Evolutionary conservation across 2,113 vertebrate genomes (phyloP).

Genomic region (Nothoprocta pentlandii): DNA sequence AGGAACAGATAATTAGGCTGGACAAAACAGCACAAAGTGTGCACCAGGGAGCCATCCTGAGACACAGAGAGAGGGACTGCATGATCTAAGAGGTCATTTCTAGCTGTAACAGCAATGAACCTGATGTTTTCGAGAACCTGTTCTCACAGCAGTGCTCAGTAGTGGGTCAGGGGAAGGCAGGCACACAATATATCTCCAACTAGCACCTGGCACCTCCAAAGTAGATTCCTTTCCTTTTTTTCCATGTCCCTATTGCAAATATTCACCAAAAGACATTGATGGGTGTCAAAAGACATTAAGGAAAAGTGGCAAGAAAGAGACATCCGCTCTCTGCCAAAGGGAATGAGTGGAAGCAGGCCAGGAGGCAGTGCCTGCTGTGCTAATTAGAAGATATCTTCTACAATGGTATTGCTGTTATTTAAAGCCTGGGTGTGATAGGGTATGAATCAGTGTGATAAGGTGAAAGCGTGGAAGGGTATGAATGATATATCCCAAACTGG

Average conservation of each 20-base stretch:
- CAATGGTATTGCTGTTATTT: background rate
- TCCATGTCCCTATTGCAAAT: background rate
- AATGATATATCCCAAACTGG: background rate
- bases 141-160: background rate
- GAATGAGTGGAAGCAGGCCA: conserved; percentile 43
- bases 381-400: conserved; percentile 55
- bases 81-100: conserved; percentile 45
- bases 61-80: conserved; percentile 19
- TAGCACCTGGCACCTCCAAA: background rate
- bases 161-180: background rate
- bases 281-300: conserved; percentile 4
- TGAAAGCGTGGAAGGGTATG: background rate
- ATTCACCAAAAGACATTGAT: background rate
- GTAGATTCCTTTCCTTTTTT: background rate
- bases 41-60: conserved; percentile 17
- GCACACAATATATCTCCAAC: background rate
- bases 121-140: background rate
- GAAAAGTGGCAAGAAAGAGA: background rate
- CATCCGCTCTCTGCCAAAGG: background rate
- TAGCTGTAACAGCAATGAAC: background rate
- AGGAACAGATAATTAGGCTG: conserved; percentile 40
- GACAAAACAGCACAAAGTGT: conserved; percentile 25
- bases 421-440: conserved; percentile 3
- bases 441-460: background rate
- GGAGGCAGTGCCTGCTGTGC: conserved; percentile 29